Conservation (phyloP, 1,140 invertebrate species). For the Drosophila erecta region DNA sequence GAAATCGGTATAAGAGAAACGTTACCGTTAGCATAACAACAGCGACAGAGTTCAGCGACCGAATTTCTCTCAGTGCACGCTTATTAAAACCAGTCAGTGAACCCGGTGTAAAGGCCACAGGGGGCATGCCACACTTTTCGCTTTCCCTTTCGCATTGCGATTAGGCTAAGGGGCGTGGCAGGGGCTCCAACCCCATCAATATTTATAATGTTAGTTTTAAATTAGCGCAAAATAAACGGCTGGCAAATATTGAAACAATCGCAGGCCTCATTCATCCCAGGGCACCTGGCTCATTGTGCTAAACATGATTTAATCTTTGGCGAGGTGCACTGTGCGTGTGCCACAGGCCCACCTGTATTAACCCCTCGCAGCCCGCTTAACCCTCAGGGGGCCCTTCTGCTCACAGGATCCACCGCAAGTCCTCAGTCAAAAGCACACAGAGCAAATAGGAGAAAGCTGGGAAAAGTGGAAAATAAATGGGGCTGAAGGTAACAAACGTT, state of each 20-base stretch:
- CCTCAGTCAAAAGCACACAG: constrained; percentile 37
- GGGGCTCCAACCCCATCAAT: constrained; percentile 46
- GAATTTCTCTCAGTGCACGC: constrained; percentile 22
- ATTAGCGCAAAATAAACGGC: constrained; percentile 75
- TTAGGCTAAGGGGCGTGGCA: constrained; percentile 34
- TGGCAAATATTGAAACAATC: constrained; percentile 69
- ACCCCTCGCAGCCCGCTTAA: constrained; percentile 1
- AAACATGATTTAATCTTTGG: constrained; percentile 54
- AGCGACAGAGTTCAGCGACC: too few species aligned
- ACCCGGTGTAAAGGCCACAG: constrained; percentile 62
- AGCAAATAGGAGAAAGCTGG: constrained; percentile 22
- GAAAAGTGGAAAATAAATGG: constrained; percentile 3
- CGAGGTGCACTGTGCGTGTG: constrained; percentile 7
- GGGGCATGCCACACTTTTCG: constrained; percentile 77
- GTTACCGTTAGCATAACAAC: too few species aligned
- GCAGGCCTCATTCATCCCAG: constrained; percentile 21
- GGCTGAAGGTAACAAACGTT: constrained; percentile 20
- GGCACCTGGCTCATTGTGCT: constrained; percentile 36
- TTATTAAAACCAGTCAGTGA: constrained; percentile 78
- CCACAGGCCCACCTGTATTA: constrained; percentile 18
- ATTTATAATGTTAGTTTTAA: constrained; percentile 82
- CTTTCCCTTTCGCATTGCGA: constrained; percentile 65
- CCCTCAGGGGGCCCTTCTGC: constrained; percentile 5
- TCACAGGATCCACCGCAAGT: constrained; percentile 28
- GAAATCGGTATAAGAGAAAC: too few species aligned